phyloP scores from a whole-genome alignment of 2,797 vertebrate genomes.

The Catamblyrhynchus diadema region DNA sequence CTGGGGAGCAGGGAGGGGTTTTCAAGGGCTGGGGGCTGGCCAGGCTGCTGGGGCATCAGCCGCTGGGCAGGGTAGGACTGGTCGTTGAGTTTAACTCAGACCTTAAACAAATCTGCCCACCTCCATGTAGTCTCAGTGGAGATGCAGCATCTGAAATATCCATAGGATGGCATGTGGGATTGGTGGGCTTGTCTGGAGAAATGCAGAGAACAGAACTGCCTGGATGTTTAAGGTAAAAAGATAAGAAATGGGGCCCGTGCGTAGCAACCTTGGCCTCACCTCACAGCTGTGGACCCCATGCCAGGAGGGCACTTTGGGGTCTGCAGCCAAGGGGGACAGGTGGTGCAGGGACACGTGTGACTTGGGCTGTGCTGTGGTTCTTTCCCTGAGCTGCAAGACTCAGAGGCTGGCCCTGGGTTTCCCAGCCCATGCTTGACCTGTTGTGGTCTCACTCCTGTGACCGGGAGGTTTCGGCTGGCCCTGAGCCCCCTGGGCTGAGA shows the following conservation, averaged over 20 bases:
- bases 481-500: neutral
- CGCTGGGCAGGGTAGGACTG: accelerated
- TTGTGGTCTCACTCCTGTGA: neutral
- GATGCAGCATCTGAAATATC: neutral
- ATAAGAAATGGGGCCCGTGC: accelerated
- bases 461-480: neutral
- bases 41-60: accelerated
- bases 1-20: neutral
- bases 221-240: accelerated
- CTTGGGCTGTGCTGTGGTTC: neutral
- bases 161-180: accelerated
- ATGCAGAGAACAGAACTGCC: neutral
- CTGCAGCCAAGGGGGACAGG: accelerated
- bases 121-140: neutral
- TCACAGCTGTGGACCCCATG: accelerated
- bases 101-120: neutral
- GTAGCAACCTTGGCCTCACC: accelerated
- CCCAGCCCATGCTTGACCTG: neutral
- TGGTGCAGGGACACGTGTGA: neutral
- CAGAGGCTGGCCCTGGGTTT: neutral
- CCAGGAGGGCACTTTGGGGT: neutral
- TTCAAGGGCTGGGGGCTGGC: neutral
- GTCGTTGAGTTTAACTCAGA: neutral
- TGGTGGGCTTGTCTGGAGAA: neutral
- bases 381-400: neutral